Evolutionary conservation across 2,888 invertebrate species (phyloP).

Genomic region (Horisme vitalbata): DNA sequence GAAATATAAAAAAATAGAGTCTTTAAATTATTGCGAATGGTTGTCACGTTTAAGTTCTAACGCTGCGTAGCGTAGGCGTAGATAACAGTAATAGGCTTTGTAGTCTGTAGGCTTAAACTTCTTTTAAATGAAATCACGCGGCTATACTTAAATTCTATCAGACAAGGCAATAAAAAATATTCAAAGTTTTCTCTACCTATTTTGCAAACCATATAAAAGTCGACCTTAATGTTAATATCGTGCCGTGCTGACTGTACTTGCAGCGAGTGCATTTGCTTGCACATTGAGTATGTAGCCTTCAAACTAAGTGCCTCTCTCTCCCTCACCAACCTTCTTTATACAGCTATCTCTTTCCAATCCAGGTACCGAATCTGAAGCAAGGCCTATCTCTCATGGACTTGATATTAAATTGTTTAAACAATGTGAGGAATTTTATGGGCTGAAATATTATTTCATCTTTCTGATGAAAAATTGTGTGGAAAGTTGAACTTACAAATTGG

Average conservation of each 20-base stretch:
- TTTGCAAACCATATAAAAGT: constrained; percentile 37
- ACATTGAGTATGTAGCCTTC: constrained; percentile 56
- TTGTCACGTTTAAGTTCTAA: no score
- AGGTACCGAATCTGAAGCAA: constrained; percentile 18
- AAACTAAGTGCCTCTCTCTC: constrained; percentile 46
- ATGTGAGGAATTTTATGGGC: constrained; percentile 15
- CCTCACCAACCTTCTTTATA: constrained; percentile 31
- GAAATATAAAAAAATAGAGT: no score
- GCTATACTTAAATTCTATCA: no score
- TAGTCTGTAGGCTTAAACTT: no score
- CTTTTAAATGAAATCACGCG: no score
- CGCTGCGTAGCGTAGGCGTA: no score
- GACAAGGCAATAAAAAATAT: no score
- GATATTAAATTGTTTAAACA: constrained; percentile 31
- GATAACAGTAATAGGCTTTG: no score
- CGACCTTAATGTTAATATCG: constrained; percentile 33
- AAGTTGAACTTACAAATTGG: no score
- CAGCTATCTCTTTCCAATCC: constrained; percentile 41
- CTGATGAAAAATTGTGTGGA: constrained; percentile 1
- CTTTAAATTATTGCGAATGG: no score
- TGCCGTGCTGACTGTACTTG: constrained; percentile 49
- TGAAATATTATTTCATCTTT: constrained; percentile 5
- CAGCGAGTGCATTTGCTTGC: constrained; percentile 66
- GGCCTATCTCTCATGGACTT: constrained; percentile 33
- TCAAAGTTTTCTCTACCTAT: background rate